phyloP scores from a whole-genome alignment of 2,113 vertebrate genomes.

The Indicator maculatus region DNA sequence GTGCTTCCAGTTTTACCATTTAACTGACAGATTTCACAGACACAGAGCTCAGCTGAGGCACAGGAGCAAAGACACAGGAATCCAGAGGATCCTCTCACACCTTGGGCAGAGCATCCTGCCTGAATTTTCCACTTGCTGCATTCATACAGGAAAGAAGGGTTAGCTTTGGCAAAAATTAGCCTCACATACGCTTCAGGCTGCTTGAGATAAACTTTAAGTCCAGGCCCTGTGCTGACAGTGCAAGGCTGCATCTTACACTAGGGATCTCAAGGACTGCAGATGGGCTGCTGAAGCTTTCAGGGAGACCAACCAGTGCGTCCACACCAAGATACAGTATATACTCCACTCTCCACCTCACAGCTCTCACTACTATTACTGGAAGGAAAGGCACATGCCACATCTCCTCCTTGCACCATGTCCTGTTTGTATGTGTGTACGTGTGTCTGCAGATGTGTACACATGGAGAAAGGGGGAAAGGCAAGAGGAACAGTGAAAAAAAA shows the following conservation, averaged over 20 bases:
- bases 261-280: background rate
- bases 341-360: background rate
- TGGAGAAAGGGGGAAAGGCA: background rate
- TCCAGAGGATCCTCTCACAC: background rate
- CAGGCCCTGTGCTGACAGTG: background rate
- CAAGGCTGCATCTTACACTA: background rate
- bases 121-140: background rate
- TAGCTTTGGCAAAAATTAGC: background rate
- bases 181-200: background rate
- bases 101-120: background rate
- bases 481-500: background rate
- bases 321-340: fast-evolving
- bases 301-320: background rate
- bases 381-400: background rate
- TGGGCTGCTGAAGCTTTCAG: background rate
- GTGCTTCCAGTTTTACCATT: background rate
- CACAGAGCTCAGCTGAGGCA: background rate
- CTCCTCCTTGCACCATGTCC: fast-evolving
- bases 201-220: background rate
- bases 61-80: background rate
- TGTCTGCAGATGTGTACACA: background rate
- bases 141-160: background rate
- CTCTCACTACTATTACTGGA: background rate
- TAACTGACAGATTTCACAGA: background rate
- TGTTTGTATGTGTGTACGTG: background rate